phyloP scores from a whole-genome alignment of 2,113 vertebrate species.

The Calyptommatus sinebrachiatus region DNA sequence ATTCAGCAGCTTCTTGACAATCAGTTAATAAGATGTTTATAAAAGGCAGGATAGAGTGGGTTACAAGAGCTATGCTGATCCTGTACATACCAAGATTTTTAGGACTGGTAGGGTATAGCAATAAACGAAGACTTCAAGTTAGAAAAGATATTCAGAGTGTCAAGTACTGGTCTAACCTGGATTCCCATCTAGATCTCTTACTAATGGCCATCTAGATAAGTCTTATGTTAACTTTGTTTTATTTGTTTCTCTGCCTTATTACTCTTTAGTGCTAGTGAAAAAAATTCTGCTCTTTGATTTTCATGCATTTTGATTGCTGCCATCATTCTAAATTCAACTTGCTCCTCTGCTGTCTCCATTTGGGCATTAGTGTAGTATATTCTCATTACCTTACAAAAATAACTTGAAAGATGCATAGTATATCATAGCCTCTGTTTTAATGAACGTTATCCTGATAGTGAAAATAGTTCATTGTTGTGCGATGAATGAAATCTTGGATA shows the following conservation, averaged over 20 bases:
- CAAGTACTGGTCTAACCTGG: background rate
- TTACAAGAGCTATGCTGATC: background rate
- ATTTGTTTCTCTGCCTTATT: background rate
- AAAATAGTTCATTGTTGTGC: background rate
- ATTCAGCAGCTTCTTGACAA: too few relatives aligned
- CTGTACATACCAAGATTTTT: background rate
- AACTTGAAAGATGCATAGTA: constrained; percentile 14
- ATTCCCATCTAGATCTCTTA: background rate
- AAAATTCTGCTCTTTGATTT: background rate
- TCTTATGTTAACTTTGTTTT: background rate
- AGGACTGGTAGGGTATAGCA: background rate
- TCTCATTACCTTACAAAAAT: constrained; percentile 20
- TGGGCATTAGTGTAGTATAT: background rate
- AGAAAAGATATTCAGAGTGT: background rate
- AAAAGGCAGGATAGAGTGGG: too few relatives aligned
- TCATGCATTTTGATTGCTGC: too few relatives aligned
- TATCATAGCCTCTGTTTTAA: fast-evolving
- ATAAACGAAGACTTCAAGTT: background rate
- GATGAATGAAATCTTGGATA: constrained; percentile 4
- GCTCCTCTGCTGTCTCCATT: background rate
- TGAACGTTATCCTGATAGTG: fast-evolving
- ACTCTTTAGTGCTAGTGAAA: background rate
- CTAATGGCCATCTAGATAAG: background rate
- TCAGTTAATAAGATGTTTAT: too few relatives aligned
- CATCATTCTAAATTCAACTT: background rate